Base-by-base conservation (phyloP, 2,888 invertebrate species). In the Caradrina clavipalpis region DNA sequence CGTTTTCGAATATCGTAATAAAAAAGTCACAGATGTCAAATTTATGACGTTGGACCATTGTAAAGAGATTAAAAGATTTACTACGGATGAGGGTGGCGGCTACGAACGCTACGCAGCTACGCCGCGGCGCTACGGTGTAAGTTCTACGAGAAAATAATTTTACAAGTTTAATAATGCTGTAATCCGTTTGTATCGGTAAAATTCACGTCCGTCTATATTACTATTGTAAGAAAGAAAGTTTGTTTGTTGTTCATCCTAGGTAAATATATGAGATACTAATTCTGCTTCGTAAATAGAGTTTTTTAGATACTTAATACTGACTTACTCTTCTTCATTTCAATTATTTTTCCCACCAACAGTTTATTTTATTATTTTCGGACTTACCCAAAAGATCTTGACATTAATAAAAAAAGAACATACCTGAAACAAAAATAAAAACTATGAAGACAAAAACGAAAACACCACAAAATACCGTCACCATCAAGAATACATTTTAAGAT, bases 21-120 rank as follows among this genome's bases (percentile, higher is more conserved):
- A 95, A 96, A 95, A 96, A 95, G 94, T 95, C 95, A 93, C 95
- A 95, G 94, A 95, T 95, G 95, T 95, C 94, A 94, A 95, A 96
- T 96, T 96, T 96, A 96, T 95, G 94, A 94, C 92, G 89, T 91
- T 84, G 93, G 93, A 93, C 94, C 94, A 95, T 94, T 95, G 95
- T 93, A 94, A 94, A 95, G 94, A 94, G 95, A 96, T 96, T 96
- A 95, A 95, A 95, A 94, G 94, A 95, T 96, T 95, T 95, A 95
- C 90, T 92, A 92, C 90, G 91, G 89, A 88, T 86, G 88, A 88
- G 89, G 86, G 87, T 80, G 85, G 84, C 73, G 68, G 85, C 88
- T 86, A 84, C 87, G 87, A 71, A 73, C 67, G 86, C 86, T 85
- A 85, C 86, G 85, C 78, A 72, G 88, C 86, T 86, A 86, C 87